These are phyloP conservation scores for Archaeoteleia sp. DNA, from an alignment of 2,888 invertebrate species.

Conservation along the genomic window DNA sequence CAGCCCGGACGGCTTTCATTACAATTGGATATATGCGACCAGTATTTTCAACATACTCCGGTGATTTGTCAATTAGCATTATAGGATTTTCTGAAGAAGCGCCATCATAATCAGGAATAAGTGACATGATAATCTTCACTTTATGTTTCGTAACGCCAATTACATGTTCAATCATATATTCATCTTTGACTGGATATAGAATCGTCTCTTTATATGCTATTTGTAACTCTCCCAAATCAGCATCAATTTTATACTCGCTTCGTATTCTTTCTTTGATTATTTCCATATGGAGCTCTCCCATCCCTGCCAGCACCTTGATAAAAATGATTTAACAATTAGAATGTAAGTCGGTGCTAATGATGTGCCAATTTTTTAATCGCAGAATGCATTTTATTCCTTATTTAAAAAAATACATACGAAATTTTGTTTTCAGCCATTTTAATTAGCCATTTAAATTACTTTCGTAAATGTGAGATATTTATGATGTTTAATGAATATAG, in stretches of 20 bases:
- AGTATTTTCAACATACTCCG: conserved; percentile 83
- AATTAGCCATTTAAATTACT: too few relatives aligned
- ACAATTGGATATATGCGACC: conserved; percentile 80
- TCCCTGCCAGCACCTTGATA: too few relatives aligned
- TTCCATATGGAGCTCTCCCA: conserved; percentile 98
- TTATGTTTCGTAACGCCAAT: conserved; percentile 80
- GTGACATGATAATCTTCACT: conserved; percentile 80
- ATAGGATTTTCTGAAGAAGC: conserved; percentile 60
- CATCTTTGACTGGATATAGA: conserved; percentile 73
- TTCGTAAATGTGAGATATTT: too few relatives aligned
- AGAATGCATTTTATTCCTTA: too few relatives aligned
- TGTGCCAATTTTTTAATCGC: too few relatives aligned
- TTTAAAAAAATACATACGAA: too few relatives aligned
- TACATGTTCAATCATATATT: conserved; percentile 78
- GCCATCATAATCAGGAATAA: conserved; percentile 76
- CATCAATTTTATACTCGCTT: conserved; percentile 93
- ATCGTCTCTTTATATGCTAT: conserved; percentile 93
- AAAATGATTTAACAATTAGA: too few relatives aligned
- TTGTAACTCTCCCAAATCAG: conserved; percentile 91
- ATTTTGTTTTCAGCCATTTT: too few relatives aligned
- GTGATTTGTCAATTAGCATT: conserved; percentile 79
- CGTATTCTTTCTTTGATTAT: conserved; percentile 91
- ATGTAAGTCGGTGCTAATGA: too few relatives aligned
- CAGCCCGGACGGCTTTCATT: conserved; percentile 83
- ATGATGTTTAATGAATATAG: too few relatives aligned